A percentile compares a stretch with the other conserved stretches of the same genome.
Conservation (phyloP, 2,888 invertebrate species). For the Falcaria lacertinaria region DNA sequence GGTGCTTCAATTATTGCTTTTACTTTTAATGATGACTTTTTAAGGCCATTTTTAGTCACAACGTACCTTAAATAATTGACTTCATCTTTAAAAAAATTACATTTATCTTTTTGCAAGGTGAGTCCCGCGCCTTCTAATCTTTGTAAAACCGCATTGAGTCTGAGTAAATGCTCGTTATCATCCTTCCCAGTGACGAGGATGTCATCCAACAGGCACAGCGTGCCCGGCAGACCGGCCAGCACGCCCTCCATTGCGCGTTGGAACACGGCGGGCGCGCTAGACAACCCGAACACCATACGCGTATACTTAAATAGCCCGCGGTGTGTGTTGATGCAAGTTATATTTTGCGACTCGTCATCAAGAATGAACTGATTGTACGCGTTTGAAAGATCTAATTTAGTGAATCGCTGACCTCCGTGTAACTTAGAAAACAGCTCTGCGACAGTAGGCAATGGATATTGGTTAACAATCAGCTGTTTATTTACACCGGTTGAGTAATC, state of each 20-base stretch:
- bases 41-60: slow-evolving; percentile 3
- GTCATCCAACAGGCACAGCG: slow-evolving; percentile 7
- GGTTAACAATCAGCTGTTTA: too few species aligned
- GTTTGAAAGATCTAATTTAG: too few species aligned
- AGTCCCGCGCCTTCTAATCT: slow-evolving; percentile 6
- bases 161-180: not conserved
- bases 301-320: slow-evolving; percentile 3
- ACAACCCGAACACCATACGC: slow-evolving; percentile 5
- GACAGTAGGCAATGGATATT: too few species aligned
- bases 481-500: too few species aligned
- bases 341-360: too few species aligned
- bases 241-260: slow-evolving; percentile 9
- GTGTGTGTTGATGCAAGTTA: too few species aligned
- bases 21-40: slow-evolving; percentile 8
- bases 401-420: too few species aligned
- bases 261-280: slow-evolving; percentile 11
- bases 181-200: slow-evolving; percentile 2
- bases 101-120: slow-evolving; percentile 11
- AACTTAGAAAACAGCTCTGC: too few species aligned
- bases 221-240: slow-evolving; percentile 6
- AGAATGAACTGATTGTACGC: too few species aligned
- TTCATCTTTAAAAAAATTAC: slow-evolving; percentile 10
- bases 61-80: slow-evolving; percentile 10
- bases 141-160: not conserved
- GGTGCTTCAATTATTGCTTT: slow-evolving; percentile 13